Percentiles rank a stretch among this genome's conserved stretches.
These are phyloP conservation scores for Pitangus sulphuratus DNA, from an alignment of 2,797 vertebrate genomes.

Conservation along the genomic window DNA sequence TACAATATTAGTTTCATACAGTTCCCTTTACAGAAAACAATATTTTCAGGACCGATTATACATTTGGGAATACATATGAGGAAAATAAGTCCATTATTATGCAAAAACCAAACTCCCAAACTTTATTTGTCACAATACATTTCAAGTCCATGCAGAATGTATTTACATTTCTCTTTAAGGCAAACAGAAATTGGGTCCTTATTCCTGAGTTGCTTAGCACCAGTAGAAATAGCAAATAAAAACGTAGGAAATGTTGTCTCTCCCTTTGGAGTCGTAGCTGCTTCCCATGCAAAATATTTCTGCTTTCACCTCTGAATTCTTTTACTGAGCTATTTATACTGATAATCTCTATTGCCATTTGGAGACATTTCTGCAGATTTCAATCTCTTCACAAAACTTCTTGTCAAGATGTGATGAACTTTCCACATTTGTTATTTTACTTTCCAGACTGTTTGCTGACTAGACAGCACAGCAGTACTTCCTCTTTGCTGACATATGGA, in stretches of 20 bases:
- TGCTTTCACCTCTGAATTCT: not conserved
- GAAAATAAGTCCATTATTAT: not conserved
- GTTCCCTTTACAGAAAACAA: not conserved
- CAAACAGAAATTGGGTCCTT: slow-evolving; percentile 46
- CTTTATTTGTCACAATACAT: slow-evolving; percentile 62
- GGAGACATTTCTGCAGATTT: not conserved
- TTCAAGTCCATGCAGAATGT: slow-evolving; percentile 31
- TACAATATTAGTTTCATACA: not conserved
- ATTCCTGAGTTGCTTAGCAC: slow-evolving; percentile 66
- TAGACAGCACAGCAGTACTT: not conserved
- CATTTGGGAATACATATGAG: not conserved
- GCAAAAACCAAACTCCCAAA: not conserved
- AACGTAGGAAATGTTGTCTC: not conserved
- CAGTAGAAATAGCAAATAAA: slow-evolving; percentile 31
- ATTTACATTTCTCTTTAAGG: slow-evolving; percentile 69
- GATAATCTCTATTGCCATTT: not conserved
- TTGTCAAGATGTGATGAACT: not conserved
- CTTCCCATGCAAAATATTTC: not conserved
- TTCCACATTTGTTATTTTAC: not conserved
- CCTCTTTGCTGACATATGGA: not conserved
- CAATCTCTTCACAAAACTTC: not conserved
- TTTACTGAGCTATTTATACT: not conserved
- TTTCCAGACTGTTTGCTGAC: not conserved
- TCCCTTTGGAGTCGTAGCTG: not conserved
- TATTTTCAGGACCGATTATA: not conserved